Evolutionary conservation across 2,797 vertebrate species (phyloP).

Genomic region (Typhlichthys subterraneus): DNA sequence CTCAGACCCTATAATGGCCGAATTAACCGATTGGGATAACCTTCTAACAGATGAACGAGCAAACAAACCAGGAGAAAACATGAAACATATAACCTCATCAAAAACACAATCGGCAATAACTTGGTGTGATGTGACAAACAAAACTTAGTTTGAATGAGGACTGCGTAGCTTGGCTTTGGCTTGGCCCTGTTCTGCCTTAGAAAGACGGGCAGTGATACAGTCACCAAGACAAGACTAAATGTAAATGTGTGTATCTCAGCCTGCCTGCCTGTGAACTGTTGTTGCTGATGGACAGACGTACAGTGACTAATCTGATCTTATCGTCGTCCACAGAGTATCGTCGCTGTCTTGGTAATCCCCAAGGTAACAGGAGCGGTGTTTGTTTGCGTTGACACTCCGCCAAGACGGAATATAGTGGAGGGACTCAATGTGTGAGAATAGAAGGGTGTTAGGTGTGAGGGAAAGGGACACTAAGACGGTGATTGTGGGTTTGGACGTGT

Average conservation of each 20-base stretch:
- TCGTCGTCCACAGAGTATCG: slow-evolving; percentile 31
- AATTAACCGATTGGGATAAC: no score
- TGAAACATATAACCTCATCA: no score
- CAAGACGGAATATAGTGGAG: slow-evolving; percentile 40
- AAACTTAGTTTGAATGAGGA: no score
- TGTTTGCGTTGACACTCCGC: slow-evolving; percentile 55
- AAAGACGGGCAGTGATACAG: neutral
- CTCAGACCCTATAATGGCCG: no score
- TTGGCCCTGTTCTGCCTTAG: no score
- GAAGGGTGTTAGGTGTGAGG: slow-evolving; percentile 39
- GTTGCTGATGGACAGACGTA: slow-evolving; percentile 17
- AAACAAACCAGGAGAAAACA: neutral
- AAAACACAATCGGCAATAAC: no score
- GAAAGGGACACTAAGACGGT: slow-evolving; percentile 20
- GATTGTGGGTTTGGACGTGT: neutral
- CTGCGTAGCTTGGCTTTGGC: neutral
- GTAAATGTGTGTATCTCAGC: slow-evolving; percentile 22
- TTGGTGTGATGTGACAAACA: no score
- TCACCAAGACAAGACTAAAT: slow-evolving; percentile 10
- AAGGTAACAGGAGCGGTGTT: slow-evolving; percentile 57
- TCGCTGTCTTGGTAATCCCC: slow-evolving; percentile 22
- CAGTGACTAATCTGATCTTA: slow-evolving; percentile 34
- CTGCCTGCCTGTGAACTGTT: neutral
- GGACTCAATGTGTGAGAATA: slow-evolving; percentile 28
- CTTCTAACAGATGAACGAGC: no score